Evolutionary conservation across 2,797 vertebrate species (phyloP), one percentile per base, ranked within the genome.

Genomic region (Botia almorhae): DNA sequence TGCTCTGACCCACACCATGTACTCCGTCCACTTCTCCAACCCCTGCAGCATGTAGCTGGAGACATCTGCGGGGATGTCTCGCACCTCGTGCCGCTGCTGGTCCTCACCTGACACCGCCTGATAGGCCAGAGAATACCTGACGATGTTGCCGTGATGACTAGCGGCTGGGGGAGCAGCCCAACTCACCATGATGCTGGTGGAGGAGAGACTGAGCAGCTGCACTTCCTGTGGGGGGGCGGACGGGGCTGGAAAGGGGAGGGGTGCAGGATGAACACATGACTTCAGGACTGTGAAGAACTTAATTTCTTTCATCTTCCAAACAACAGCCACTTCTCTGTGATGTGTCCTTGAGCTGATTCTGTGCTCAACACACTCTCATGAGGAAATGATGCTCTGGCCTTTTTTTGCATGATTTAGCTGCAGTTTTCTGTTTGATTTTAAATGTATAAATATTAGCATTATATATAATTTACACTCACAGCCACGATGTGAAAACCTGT

Each of bases 21-120:
- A 99, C 92, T 97, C 96, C 39, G 98, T 98, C 98, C 98, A 99
- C 92, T 99, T 99, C 93, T 98, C 98, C 95, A 99, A 94, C 88
- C 93, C 94, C 83, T 95, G 94, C 94, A 99, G 95, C 91, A 96
- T 93, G 90, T 93, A 95, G 95, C 95, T 97, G 91, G 95, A 95
- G 85, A 94, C 92, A 21, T 98, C 95, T 1, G 94, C 95, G 56
- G 94, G 91, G 90, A 99, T 96, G 92, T 94, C 94, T 39, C 92
- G 88, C 93, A 97, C 95, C 90, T 97, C 93, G 64, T 96, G 96
- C 58, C 96, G 95, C 90, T 95, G 92, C 71, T 85, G 94, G 94
- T 99, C 97, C 92, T 98, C 97, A 84, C 96, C 96, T 79, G 95
- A 92, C 89, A 95, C 91, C 5, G 95, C 96, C 91, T 98, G 96